A percentile compares a stretch with the other conserved stretches of the same genome.
Evolutionary conservation across 37 sponge, comb jelly and placozoan species (phyloP).

Genomic region (Aphrocallistes beatrix): DNA sequence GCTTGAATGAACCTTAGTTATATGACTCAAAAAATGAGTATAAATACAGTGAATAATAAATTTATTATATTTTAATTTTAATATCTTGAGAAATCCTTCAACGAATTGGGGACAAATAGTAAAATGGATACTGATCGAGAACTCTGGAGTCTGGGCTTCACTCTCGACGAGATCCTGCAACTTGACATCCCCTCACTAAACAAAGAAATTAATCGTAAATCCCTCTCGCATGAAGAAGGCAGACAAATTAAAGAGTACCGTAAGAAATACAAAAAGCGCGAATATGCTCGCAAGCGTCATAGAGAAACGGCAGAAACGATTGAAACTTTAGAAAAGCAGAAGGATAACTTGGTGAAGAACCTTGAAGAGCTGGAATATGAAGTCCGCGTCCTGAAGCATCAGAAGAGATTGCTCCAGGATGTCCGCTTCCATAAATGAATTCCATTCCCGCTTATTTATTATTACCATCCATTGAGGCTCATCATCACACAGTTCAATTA

Average conservation of each 20-base stretch:
- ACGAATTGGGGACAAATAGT: no score
- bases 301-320: not conserved
- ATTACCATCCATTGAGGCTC: no score
- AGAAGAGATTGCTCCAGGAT: not conserved
- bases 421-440: not conserved
- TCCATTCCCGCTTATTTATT: not conserved
- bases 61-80: no score
- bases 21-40: no score
- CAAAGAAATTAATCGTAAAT: not conserved
- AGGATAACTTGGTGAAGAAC: not conserved
- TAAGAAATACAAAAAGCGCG: slow-evolving; percentile 3
- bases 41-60: no score
- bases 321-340: not conserved
- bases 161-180: not conserved
- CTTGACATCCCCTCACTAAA: slow-evolving; percentile 8
- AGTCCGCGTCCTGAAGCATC: not conserved
- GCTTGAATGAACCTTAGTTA: no score
- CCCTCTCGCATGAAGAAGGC: slow-evolving; percentile 10
- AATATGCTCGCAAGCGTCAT: not conserved
- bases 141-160: not conserved
- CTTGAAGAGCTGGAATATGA: not conserved
- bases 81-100: no score
- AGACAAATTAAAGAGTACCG: slow-evolving; percentile 16
- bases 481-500: no score
- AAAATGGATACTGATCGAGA: slow-evolving; percentile 5